Conservation (phyloP, 1,140 invertebrate species). For the Melipona quadrifasciata region DNA sequence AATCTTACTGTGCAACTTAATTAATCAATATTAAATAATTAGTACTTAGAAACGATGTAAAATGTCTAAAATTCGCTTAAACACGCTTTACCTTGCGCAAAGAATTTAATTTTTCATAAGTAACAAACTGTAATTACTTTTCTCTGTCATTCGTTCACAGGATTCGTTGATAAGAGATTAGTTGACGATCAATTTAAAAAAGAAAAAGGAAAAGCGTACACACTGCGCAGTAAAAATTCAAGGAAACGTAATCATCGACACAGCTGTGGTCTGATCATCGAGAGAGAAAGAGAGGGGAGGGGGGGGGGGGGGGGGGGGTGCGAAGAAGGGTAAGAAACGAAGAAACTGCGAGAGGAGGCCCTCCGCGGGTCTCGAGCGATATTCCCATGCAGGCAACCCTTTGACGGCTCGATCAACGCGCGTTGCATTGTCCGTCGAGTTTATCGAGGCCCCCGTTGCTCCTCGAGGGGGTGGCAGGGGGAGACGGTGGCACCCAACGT, state of each 20-base stretch:
- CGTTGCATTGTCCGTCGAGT: conserved; percentile 59
- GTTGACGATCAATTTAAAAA: not conserved
- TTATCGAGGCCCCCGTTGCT: conserved; percentile 40
- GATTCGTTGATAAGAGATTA: not conserved
- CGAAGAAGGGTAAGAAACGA: no score
- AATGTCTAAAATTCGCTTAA: no score
- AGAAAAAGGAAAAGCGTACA: not conserved
- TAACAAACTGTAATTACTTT: no score
- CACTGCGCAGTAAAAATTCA: conserved; percentile 13
- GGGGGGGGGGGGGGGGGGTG: no score
- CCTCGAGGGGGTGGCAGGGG: conserved; percentile 3
- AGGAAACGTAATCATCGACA: conserved; percentile 43
- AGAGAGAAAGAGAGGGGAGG: not conserved
- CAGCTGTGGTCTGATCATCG: conserved; percentile 43
- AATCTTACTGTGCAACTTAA: no score
- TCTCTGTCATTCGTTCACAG: not conserved
- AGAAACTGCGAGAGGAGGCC: no score
- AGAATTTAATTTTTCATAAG: no score
- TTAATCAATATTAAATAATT: no score
- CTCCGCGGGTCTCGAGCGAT: conserved; percentile 28
- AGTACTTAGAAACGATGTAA: no score
- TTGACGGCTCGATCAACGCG: conserved; percentile 61
- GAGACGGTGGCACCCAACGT: conserved; percentile 35
- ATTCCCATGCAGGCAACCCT: conserved; percentile 65
- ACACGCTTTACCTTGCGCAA: no score